Conservation (phyloP, 2,888 invertebrate species). For the Athrips mouffetella region DNA sequence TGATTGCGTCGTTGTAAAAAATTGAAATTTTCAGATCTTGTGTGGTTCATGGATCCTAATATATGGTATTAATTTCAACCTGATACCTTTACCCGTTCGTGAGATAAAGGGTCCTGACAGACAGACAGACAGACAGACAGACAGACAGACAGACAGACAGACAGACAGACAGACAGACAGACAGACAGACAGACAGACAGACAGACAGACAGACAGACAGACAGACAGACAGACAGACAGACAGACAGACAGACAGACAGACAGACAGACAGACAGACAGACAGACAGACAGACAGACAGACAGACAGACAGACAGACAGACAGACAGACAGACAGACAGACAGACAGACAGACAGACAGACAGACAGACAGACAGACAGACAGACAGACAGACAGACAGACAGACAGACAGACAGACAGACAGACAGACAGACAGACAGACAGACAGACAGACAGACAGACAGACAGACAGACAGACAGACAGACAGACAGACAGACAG, state of each 20-base stretch:
- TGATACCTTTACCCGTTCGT: no score
- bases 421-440: conserved; percentile 1
- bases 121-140: background rate
- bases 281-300: conserved; percentile 1
- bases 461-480: conserved; percentile 1
- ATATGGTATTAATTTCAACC: no score
- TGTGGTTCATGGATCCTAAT: no score
- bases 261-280: conserved; percentile 1
- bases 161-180: conserved; percentile 1
- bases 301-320: conserved; percentile 1
- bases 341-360: conserved; percentile 1
- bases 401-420: conserved; percentile 1
- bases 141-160: conserved; percentile 1
- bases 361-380: conserved; percentile 1
- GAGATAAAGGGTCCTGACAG: no score
- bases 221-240: conserved; percentile 1
- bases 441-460: conserved; percentile 1
- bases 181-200: conserved; percentile 1
- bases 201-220: conserved; percentile 1
- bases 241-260: conserved; percentile 1
- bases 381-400: conserved; percentile 1
- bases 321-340: conserved; percentile 1
- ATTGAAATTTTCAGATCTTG: no score
- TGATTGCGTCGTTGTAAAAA: no score
- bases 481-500: conserved; percentile 1